Base-by-base conservation (phyloP, 2,113 vertebrate genomes). In the Tiliqua scincoides region DNA sequence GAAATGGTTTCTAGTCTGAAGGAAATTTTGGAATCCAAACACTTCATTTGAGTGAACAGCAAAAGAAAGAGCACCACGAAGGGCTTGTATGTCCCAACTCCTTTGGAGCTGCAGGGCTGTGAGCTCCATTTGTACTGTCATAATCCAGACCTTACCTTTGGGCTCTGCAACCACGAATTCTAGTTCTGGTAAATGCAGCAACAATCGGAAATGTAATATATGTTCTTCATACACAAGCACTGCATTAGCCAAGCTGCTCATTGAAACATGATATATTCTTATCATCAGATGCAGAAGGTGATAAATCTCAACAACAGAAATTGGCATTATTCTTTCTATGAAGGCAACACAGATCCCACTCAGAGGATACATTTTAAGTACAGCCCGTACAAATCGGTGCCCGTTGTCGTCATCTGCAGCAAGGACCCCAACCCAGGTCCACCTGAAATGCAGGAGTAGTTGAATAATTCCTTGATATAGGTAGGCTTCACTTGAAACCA, bases 401-500 rank as follows among this genome's bases (percentile, higher is more conserved):
- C 79, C 70, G 62, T 27, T 67, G 25, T 86, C 30, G 59, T 87
- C 76, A 52, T 88, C 78, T 32, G 84, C 61, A 23, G 37, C 11
- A 52, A 90, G 21, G 10, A 86, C 18, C 0, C 71, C 85, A 62
- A 91, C 77, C 77, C 77, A 91, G 0, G 21, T 83, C 91, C 89
- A 92, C 10, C 32, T 54, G 52, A 91, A 89, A 61, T 91, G 43
- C 11, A 87, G 27, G 21, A 90, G 35, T 21, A 90, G 35, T 2
- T 59, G 25, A 15, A 71, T 2, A 2, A 92, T 43, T 0, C 76
- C 86, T 18, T 25, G n/a, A 1, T 27, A n/a, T 25, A 84, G 77
- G 21, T 6, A n/a, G 7, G 5, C 73, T 35, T 92, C 77, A 68
- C 40, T 52, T 32, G 79, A 63, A 37, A 68, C 21, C 75, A 75